Percentiles rank a stretch among this genome's conserved stretches.
Evolutionary conservation across 2,888 invertebrate genomes (phyloP).

Genomic region (Portevinia maculata): DNA sequence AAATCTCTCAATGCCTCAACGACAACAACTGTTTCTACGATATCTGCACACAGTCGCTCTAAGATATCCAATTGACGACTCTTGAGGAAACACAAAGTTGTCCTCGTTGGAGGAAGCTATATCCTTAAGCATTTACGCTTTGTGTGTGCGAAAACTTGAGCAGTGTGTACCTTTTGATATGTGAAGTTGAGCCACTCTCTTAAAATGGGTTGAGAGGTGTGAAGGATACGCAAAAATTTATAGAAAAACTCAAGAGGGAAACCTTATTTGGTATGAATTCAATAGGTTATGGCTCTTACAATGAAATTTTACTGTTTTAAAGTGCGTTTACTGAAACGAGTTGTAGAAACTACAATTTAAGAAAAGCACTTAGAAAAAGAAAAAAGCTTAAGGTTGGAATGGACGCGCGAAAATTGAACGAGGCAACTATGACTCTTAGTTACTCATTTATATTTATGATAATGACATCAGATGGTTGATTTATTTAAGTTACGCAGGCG

Average conservation of each 20-base stretch:
- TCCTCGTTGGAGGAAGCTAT: background rate
- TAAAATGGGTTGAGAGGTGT: no score
- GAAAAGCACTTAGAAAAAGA: background rate
- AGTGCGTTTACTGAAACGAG: slow-evolving; percentile 31
- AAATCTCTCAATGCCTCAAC: slow-evolving; percentile 15
- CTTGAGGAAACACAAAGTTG: slow-evolving; percentile 34
- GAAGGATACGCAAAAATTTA: background rate
- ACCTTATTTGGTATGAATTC: slow-evolving; percentile 15
- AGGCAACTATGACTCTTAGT: slow-evolving; percentile 6
- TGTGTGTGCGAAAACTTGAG: background rate
- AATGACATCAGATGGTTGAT: slow-evolving; percentile 2
- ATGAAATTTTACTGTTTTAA: background rate
- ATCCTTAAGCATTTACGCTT: slow-evolving; percentile 6
- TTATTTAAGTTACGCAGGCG: slow-evolving; percentile 1
- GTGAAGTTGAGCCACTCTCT: no score
- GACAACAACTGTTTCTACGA: slow-evolving; percentile 28
- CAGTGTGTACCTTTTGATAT: no score
- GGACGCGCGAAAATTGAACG: background rate
- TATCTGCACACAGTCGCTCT: slow-evolving; percentile 36
- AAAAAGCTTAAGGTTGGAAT: no score
- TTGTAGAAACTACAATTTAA: background rate
- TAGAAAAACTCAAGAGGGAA: background rate
- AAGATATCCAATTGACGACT: slow-evolving; percentile 62
- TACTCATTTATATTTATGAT: background rate
- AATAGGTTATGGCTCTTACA: slow-evolving; percentile 24